A percentile compares a stretch with the other conserved stretches of the same genome.
phyloP scores from a whole-genome alignment of 2,797 vertebrate genomes.

The Neomorphus geoffroyi region DNA sequence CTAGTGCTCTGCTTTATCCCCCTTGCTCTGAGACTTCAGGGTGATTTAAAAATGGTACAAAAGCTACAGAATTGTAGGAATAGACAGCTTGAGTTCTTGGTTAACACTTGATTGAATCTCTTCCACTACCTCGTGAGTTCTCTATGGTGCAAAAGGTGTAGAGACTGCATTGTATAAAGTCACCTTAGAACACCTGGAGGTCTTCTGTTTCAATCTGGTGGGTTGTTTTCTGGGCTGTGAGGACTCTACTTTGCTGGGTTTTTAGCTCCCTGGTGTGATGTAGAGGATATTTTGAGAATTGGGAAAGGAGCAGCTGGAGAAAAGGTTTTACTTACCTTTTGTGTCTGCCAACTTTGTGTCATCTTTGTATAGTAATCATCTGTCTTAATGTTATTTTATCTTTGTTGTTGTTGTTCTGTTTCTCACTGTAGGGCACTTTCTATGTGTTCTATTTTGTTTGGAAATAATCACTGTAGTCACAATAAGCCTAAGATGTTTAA shows the following conservation, averaged over 20 bases:
- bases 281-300: not conserved
- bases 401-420: not conserved
- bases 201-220: not conserved
- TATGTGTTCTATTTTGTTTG: not conserved
- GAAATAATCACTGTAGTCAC: not conserved
- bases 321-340: not conserved
- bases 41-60: not conserved
- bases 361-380: not conserved
- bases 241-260: not conserved
- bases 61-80: not conserved
- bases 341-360: not conserved
- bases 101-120: not conserved
- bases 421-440: not conserved
- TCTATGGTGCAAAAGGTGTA: not conserved
- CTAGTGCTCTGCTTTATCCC: not conserved
- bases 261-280: not conserved
- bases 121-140: fast-evolving
- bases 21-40: not conserved
- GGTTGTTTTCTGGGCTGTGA: not conserved
- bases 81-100: not conserved
- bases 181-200: not conserved
- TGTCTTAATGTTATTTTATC: not conserved
- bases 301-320: not conserved
- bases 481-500: not conserved
- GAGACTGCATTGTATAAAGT: not conserved